Percentiles rank a stretch among this genome's conserved stretches.
Evolutionary conservation across 2,888 invertebrate species (phyloP).

Genomic region (Cybosia mesomella): DNA sequence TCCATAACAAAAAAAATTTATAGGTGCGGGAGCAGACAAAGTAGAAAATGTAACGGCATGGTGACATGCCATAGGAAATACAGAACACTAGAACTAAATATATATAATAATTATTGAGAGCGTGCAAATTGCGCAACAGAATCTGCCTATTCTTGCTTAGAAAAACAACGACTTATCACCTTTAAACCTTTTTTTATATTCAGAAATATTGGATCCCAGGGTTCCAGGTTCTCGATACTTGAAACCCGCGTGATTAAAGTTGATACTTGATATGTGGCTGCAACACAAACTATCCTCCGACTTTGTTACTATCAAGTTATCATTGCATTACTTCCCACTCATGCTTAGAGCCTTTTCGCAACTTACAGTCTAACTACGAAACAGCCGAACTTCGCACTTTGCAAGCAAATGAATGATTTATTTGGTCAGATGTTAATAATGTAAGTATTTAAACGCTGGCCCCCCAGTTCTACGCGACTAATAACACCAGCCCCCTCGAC

Average conservation of each 20-base stretch:
- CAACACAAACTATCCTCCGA: neutral
- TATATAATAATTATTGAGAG: no score
- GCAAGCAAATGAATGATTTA: neutral
- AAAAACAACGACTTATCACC: no score
- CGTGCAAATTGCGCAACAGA: neutral
- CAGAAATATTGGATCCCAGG: neutral
- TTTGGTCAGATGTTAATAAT: neutral
- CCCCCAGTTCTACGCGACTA: neutral
- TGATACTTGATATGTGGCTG: neutral
- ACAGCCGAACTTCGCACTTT: no score
- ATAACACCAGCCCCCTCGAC: constrained; percentile 37
- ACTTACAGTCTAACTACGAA: no score
- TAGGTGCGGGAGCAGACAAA: neutral
- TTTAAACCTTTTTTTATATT: no score
- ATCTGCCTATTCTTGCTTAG: neutral
- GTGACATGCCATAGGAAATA: neutral
- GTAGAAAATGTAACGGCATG: no score
- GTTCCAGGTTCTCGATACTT: neutral
- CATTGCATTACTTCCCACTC: no score
- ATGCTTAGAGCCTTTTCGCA: no score
- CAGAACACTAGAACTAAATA: neutral
- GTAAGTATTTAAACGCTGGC: neutral
- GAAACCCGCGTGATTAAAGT: neutral
- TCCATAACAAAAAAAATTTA: no score
- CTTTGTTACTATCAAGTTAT: no score